Base-by-base conservation (phyloP, 2,888 invertebrate genomes). In the Alloplasta piceator region DNA sequence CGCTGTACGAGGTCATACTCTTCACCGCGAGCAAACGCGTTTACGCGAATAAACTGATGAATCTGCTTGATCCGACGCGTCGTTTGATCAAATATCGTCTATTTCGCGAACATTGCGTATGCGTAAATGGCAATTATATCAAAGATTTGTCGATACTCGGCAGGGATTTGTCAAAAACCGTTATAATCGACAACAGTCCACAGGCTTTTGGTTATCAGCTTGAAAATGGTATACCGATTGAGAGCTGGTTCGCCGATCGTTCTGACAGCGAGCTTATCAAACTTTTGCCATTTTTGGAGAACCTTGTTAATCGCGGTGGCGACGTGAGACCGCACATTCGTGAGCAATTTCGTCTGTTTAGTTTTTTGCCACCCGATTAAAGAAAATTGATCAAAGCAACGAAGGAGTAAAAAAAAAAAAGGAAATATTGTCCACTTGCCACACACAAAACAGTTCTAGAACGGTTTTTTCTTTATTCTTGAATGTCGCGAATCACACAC, bases 1-100 rank as follows among this genome's bases (percentile, higher is more conserved):
- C 96, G 6, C 91, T 96, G 80, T 98, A 97, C 93, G 98, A 98
- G 92, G 98, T 98, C 36, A 98, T 98, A 71, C 93, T 98, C 74
- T 99, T 99, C 94, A 99, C 98, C 0, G 98, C 98, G 55, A 98
- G 98, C 89, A 98, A 98, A 93, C 94, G 98, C 64, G 98, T 98
- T 58, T 99, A 98, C 91, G 98, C 98, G 0, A 98, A 98, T 92
- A 96, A 98, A 85, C 94, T 99, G 84, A 94, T 98, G 88, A 98
- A 99, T 93, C 93, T 98, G 73, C 93, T 99, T 55, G 98, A 99
- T 92, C 98, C 98, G 0, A 94, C 96, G 46, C 94, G 98, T 55
- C 95, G 96, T 85, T 96, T 97, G 94, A 98, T 98, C 86, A 97
- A 97, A 93, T 98, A 96, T 92, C 95, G 98, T 73, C 93, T 99